These are phyloP conservation scores for Colostygia pectinataria DNA, from an alignment of 2,888 invertebrate species.

Conservation along the genomic window DNA sequence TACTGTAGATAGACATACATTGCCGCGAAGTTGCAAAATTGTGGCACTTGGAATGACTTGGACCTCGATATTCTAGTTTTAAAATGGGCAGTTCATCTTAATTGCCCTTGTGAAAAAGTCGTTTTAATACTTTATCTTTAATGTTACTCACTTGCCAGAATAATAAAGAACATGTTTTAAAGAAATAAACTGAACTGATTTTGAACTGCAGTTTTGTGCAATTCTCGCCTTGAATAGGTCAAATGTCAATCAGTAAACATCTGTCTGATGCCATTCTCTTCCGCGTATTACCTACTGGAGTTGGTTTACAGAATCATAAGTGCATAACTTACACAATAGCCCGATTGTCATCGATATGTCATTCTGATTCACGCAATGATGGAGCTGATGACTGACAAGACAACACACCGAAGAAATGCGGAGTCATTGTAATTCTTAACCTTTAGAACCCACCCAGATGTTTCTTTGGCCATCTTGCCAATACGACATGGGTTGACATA, in stretches of 20 bases:
- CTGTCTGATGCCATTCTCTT: constrained; percentile 20
- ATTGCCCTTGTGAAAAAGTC: constrained; percentile 12
- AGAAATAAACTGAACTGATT: background rate
- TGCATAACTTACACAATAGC: constrained; percentile 22
- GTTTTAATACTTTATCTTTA: background rate
- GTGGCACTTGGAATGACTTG: constrained; percentile 17
- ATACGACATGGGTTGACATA: no score
- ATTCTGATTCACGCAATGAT: constrained; percentile 15
- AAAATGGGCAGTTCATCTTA: constrained; percentile 16
- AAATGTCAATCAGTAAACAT: constrained; percentile 36
- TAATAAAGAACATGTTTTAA: background rate
- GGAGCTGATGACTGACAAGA: background rate
- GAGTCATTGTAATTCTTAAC: no score
- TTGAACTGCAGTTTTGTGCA: background rate
- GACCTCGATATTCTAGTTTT: constrained; percentile 35
- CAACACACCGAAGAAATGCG: background rate
- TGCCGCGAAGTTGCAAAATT: constrained; percentile 22
- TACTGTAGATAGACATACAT: constrained; percentile 6
- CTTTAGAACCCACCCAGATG: no score
- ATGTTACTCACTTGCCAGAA: background rate
- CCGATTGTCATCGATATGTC: constrained; percentile 16
- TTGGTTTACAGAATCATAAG: constrained; percentile 22
- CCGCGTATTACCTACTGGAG: constrained; percentile 21
- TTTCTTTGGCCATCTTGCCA: no score
- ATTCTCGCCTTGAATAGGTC: constrained; percentile 37